Conservation (phyloP, 2,888 invertebrate species). For the Isotomurus palustris region DNA sequence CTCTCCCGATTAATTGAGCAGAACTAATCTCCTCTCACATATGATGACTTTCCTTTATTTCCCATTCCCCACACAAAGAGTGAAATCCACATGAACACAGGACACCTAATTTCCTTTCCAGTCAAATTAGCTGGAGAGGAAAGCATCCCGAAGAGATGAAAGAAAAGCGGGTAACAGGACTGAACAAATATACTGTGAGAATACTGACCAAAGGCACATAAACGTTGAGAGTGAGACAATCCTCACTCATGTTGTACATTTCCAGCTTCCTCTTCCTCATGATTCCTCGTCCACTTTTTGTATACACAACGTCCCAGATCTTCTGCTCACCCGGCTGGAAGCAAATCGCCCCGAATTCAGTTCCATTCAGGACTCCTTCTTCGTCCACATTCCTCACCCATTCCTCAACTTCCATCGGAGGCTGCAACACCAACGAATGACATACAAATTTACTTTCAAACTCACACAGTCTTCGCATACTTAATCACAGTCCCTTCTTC, state of each 20-base stretch:
- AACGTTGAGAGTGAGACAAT: constrained; percentile 49
- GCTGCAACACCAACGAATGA: too few species aligned
- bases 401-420: constrained; percentile 41
- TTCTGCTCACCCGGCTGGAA: constrained; percentile 48
- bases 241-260: constrained; percentile 49
- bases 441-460: not conserved
- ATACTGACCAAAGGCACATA: constrained; percentile 48
- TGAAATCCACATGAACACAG: too few species aligned
- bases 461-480: too few species aligned
- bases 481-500: not conserved
- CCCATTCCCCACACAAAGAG: too few species aligned
- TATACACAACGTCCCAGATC: constrained; percentile 48
- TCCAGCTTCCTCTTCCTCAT: constrained; percentile 46
- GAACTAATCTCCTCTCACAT: too few species aligned
- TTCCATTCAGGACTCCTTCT: constrained; percentile 47
- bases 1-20: too few species aligned
- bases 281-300: not conserved
- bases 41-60: too few species aligned
- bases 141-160: constrained; percentile 1
- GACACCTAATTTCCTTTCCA: not conserved
- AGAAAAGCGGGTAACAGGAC: not conserved
- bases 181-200: too few species aligned
- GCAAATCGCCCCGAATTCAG: constrained; percentile 48
- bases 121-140: not conserved
- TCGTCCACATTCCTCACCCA: constrained; percentile 38